Conservation (phyloP, 1,140 invertebrate species). For the Zaprionus lachaisei region DNA sequence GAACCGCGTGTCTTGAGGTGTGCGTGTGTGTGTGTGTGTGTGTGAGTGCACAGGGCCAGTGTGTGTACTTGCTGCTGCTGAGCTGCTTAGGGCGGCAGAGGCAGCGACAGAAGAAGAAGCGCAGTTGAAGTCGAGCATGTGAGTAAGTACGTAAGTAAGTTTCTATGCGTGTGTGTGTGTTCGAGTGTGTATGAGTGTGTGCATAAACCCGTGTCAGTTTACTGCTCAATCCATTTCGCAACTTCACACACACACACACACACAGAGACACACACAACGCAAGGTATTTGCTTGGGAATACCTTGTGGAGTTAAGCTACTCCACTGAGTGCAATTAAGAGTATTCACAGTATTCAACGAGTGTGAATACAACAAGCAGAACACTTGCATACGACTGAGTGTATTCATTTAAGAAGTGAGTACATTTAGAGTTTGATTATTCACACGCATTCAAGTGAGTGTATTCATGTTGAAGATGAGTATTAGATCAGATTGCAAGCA, state of each 20-base stretch:
- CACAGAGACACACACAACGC: background rate
- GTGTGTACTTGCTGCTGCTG: constrained; percentile 5
- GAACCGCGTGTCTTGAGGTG: constrained; percentile 42
- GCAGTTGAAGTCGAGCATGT: constrained; percentile 45
- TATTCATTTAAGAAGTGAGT: background rate
- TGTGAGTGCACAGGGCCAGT: constrained; percentile 37
- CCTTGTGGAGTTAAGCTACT: background rate
- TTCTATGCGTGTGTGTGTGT: background rate
- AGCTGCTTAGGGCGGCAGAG: constrained; percentile 12
- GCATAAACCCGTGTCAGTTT: constrained; percentile 1
- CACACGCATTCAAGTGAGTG: background rate
- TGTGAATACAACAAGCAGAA: background rate
- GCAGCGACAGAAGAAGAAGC: constrained; percentile 42
- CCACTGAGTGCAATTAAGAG: constrained; percentile 5
- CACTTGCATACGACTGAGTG: background rate
- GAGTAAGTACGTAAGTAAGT: background rate
- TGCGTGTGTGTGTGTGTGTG: constrained; percentile 32
- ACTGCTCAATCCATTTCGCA: constrained; percentile 5
- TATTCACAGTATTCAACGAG: constrained; percentile 12
- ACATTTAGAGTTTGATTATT: background rate
- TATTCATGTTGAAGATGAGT: background rate
- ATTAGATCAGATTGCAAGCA: background rate
- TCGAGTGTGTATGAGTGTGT: background rate
- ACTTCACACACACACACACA: constrained; percentile 2
- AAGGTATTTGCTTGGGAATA: background rate